Base-by-base conservation (phyloP, 2,797 vertebrate species). In the Hafferia zeledoni region DNA sequence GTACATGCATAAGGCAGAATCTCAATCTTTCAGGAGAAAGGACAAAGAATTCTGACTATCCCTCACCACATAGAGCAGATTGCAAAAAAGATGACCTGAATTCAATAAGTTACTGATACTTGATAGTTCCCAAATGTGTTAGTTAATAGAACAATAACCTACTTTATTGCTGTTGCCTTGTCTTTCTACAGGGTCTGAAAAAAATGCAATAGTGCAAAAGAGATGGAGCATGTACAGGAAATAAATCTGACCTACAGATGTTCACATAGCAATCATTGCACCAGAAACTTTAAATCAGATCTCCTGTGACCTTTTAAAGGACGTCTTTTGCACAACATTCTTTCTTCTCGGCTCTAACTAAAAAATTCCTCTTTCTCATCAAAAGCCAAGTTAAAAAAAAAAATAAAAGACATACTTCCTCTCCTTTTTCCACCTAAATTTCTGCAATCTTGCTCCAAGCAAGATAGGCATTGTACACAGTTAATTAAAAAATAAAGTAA, bases 71-170 rank as follows among this genome's bases (percentile, higher is more conserved):
- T 10, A 78, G 61, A 69, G 39, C 10, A 18, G 41, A 83, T 0
- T 81, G 47, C 50, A 89, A 87, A 80, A 89, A 83, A 80, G 47
- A 88, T 88, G 87, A 94, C 87, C 93, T 95, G 80, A 94, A 94
- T 79, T 61, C 81, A 56, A 78, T 59, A 89, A 91, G 37, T 89
- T 95, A 86, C 85, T 88, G 46, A 84, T 84, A 87, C 31, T 44
- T 69, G 30, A 63, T 33, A 68, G 72, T 3, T 95, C 93, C 88
- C 93, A 90, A 81, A 95, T 39, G 91, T 82, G 63, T 75, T 86
- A 70, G 53, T 75, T 96, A 94, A 76, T 93, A 92, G 90, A 95
- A 83, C 80, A 93, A 76, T 96, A 96, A 96, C 93, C 94, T 95
- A 95, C 59, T 93, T 95, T 92, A 71, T 41, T 80, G 82, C 33